phyloP scores from a whole-genome alignment of 2,113 vertebrate species.

The Oryctolagus cuniculus region mOryCun1.1 NC_091442.1:40745001-40745500 shows the following conservation, averaged over 20 bases:
- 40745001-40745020: slow-evolving; percentile 64
- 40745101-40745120: slow-evolving; percentile 69
- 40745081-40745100: slow-evolving; percentile 65
- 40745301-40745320: slow-evolving; percentile 8
- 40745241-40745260: slow-evolving; percentile 41
- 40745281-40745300: not conserved
- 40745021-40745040: slow-evolving; percentile 68
- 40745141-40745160: not conserved
- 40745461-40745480: not conserved
- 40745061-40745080: not conserved
- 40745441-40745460: not conserved
- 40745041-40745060: slow-evolving; percentile 55
- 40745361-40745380: not conserved
- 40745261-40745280: not conserved
- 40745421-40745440: not conserved
- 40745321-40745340: not conserved
- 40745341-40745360: not conserved
- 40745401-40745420: not conserved
- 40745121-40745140: slow-evolving; percentile 62
- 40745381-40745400: not conserved
- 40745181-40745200: not conserved
- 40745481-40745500: not conserved
- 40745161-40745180: slow-evolving; percentile 46
- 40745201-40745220: slow-evolving; percentile 28
- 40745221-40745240: not conserved